These are phyloP conservation scores for Anthophora plumipes DNA, from an alignment of 2,888 invertebrate species.

Conservation along the genomic window DNA sequence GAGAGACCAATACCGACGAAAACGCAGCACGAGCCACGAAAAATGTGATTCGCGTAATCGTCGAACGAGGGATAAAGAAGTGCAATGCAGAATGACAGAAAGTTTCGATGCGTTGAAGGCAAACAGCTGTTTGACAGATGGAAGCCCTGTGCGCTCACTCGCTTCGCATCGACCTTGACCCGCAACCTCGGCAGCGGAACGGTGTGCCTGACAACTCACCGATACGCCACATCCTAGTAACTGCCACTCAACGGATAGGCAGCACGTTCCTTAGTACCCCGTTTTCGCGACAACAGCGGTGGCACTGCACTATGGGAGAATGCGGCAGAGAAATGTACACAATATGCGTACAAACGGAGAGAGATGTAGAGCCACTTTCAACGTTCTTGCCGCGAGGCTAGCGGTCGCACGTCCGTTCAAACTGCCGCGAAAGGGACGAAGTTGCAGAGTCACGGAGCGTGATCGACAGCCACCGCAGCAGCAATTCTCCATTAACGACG, in stretches of 20 bases:
- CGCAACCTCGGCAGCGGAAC: constrained; percentile 78
- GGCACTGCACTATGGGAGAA: constrained; percentile 51
- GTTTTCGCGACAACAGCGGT: constrained; percentile 30
- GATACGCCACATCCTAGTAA: constrained; percentile 80
- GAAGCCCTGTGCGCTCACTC: constrained; percentile 74
- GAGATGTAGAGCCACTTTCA: constrained; percentile 42
- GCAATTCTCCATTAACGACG: constrained; percentile 77
- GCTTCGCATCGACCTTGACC: constrained; percentile 82
- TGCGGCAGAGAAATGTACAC: constrained; percentile 45
- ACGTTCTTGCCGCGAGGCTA: constrained; percentile 40
- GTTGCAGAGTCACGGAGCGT: constrained; percentile 78
- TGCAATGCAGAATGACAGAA: constrained; percentile 32
- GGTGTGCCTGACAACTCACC: constrained; percentile 79
- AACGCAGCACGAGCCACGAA: not conserved
- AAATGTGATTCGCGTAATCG: constrained; percentile 30
- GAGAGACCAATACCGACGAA: constrained; percentile 13
- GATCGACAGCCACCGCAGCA: constrained; percentile 69
- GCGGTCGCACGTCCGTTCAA: constrained; percentile 39
- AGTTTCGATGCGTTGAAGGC: constrained; percentile 72
- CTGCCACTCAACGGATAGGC: constrained; percentile 62
- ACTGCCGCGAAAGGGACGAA: constrained; percentile 69
- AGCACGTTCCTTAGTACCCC: constrained; percentile 50
- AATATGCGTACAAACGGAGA: constrained; percentile 51
- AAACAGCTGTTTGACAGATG: constrained; percentile 84
- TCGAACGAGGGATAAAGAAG: constrained; percentile 23